Evolutionary conservation across 2,888 invertebrate species (phyloP).

Genomic region (Tenthredo distinguenda): DNA sequence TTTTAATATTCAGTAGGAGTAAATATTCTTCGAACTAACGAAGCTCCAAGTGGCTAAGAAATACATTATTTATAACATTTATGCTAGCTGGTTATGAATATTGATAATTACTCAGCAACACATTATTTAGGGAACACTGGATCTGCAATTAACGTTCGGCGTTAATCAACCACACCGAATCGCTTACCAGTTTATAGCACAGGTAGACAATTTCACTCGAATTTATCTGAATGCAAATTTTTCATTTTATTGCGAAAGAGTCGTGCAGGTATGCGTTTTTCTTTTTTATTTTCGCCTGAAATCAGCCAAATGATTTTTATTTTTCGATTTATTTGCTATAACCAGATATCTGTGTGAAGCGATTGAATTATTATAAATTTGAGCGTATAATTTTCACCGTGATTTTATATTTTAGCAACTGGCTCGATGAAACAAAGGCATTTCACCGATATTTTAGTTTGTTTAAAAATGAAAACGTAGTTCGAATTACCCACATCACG

Average conservation of each 20-base stretch:
- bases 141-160: conserved; percentile 31
- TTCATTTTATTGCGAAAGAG: background rate
- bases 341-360: background rate
- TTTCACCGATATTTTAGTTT: background rate
- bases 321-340: background rate
- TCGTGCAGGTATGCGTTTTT: background rate
- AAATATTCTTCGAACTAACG: conserved; percentile 42
- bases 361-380: background rate
- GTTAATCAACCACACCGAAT: conserved; percentile 24
- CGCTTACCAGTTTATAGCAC: background rate
- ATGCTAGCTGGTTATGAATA: conserved; percentile 34
- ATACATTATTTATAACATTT: conserved; percentile 41
- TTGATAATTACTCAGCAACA: conserved; percentile 30
- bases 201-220: background rate
- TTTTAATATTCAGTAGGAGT: conserved; percentile 44
- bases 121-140: conserved; percentile 34
- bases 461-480: background rate
- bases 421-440: background rate
- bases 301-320: background rate
- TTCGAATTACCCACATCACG: conserved; percentile 2
- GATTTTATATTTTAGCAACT: background rate
- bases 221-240: background rate
- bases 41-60: conserved; percentile 27
- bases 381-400: background rate
- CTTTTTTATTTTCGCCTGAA: background rate